Percentiles rank a stretch among this genome's conserved stretches.
Evolutionary conservation across 2,113 vertebrate genomes (phyloP).

Genomic region (Ivindomyrus marchei): DNA sequence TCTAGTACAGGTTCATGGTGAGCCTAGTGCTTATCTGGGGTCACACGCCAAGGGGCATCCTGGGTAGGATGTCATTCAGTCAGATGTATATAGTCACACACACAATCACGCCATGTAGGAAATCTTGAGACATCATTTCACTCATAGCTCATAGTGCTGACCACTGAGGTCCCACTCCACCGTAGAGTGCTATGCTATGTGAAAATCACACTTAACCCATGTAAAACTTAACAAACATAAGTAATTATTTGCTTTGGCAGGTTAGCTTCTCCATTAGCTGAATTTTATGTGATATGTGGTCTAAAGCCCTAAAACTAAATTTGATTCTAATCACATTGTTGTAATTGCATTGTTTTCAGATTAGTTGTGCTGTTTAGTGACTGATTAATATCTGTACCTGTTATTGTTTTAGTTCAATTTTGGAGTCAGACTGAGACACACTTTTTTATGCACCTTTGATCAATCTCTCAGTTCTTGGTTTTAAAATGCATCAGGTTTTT

Average conservation of each 20-base stretch:
- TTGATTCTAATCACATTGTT: background rate
- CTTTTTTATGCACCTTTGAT: background rate
- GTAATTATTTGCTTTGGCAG: background rate
- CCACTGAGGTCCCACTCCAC: background rate
- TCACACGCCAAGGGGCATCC: background rate
- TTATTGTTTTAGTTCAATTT: background rate
- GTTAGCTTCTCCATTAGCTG: background rate
- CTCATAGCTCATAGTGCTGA: background rate
- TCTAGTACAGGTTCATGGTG: background rate
- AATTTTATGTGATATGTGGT: background rate
- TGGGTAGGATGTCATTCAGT: background rate
- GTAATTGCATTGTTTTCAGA: background rate
- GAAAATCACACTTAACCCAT: background rate
- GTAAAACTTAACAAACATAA: background rate
- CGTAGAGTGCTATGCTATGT: background rate
- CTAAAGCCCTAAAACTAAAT: background rate
- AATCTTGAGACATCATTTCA: background rate
- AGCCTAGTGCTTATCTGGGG: background rate
- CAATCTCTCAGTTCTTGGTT: background rate
- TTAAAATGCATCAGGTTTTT: background rate
- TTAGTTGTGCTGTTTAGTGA: background rate
- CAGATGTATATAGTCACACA: background rate
- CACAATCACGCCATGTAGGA: background rate
- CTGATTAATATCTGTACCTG: background rate
- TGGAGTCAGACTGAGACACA: background rate